phyloP scores from a whole-genome alignment of 1,140 invertebrate genomes.

The Musca domestica region DNA sequence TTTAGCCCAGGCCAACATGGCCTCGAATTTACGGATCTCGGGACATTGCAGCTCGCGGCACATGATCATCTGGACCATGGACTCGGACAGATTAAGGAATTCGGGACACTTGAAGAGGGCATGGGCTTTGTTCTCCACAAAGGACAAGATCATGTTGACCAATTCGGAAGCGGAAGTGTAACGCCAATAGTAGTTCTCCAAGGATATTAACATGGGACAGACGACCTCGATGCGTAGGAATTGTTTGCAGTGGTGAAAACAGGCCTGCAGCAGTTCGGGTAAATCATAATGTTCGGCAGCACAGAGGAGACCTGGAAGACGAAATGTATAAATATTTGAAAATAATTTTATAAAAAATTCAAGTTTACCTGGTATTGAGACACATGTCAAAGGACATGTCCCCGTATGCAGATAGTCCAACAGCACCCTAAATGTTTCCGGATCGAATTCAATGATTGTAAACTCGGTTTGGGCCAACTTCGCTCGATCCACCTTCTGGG shows the following conservation, averaged over 20 bases:
- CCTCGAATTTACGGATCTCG: constrained; percentile 91
- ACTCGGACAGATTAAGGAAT: constrained; percentile 85
- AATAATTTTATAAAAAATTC: no score
- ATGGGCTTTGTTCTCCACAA: constrained; percentile 80
- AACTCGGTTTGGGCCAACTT: constrained; percentile 94
- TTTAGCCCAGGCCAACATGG: constrained; percentile 86
- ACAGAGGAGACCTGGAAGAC: constrained; percentile 71
- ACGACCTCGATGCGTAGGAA: constrained; percentile 89
- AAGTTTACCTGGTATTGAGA: constrained; percentile 76
- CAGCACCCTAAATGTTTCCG: constrained; percentile 86
- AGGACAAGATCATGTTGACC: constrained; percentile 91
- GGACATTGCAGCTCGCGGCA: constrained; percentile 79
- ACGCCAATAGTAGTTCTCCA: constrained; percentile 94
- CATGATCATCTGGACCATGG: constrained; percentile 95
- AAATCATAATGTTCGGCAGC: constrained; percentile 93
- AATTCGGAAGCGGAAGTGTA: constrained; percentile 91
- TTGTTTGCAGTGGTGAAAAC: constrained; percentile 93
- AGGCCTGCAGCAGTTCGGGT: constrained; percentile 87
- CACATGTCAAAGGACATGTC: constrained; percentile 86
- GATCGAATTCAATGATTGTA: constrained; percentile 92
- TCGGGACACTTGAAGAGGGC: constrained; percentile 79
- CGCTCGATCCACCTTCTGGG: constrained; percentile 87
- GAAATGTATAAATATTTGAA: no score
- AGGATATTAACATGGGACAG: constrained; percentile 85
- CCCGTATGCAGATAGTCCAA: constrained; percentile 91